A percentile compares a stretch with the other conserved stretches of the same genome.
Evolutionary conservation across 2,113 vertebrate species (phyloP).

Genomic region (Urocynchramus pylzowi): DNA sequence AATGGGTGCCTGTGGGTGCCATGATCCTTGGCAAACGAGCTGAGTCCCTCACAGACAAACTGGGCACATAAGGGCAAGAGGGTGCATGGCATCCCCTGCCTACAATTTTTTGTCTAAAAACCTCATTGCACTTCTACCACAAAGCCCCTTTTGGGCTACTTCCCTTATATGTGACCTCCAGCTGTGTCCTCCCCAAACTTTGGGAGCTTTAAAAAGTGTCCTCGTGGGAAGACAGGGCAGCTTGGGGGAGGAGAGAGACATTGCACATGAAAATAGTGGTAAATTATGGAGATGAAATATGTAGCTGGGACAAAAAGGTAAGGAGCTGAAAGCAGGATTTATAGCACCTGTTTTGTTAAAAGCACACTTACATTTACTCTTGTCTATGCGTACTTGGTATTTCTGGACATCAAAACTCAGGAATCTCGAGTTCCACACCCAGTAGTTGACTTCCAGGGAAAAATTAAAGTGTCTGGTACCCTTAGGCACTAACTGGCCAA

Average conservation of each 20-base stretch:
- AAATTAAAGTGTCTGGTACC: background rate
- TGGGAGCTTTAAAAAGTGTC: background rate
- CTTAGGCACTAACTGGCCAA: background rate
- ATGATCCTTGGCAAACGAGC: background rate
- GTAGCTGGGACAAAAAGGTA: background rate
- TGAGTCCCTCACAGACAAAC: too few species aligned
- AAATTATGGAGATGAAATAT: background rate
- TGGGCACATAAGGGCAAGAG: rapidly evolving
- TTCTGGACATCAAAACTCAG: background rate
- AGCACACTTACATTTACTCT: background rate
- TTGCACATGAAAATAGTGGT: background rate
- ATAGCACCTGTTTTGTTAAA: background rate
- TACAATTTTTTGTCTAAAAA: background rate
- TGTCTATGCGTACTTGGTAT: background rate
- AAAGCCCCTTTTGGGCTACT: background rate
- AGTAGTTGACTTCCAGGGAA: background rate
- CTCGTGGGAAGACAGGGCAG: background rate
- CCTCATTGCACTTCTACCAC: rapidly evolving
- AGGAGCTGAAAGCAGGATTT: background rate
- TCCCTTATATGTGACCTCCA: rapidly evolving
- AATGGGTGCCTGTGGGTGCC: rapidly evolving
- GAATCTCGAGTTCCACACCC: background rate
- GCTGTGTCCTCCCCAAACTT: rapidly evolving
- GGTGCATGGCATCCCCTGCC: background rate
- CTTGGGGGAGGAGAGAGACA: background rate